Evolutionary conservation across 2,888 invertebrate species (phyloP).

Genomic region (Polyommatus icarus): DNA sequence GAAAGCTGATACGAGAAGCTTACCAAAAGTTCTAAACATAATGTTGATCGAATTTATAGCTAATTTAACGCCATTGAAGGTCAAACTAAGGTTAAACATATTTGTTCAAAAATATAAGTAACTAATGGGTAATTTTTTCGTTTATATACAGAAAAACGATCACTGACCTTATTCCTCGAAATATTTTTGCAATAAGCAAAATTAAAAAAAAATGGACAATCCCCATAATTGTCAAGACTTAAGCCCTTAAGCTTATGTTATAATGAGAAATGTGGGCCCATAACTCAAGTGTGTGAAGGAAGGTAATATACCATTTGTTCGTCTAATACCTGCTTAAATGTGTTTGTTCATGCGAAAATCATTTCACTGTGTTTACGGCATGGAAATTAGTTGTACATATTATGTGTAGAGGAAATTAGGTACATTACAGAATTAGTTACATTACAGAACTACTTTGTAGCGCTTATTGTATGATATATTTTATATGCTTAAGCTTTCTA

Average conservation of each 20-base stretch:
- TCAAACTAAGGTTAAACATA: too few species aligned
- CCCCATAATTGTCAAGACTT: neutral
- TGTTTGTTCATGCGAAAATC: slow-evolving; percentile 7
- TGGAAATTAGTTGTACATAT: neutral
- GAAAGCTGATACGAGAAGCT: too few species aligned
- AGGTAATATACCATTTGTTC: neutral
- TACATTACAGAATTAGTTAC: neutral
- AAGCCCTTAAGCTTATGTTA: neutral
- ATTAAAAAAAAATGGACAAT: too few species aligned
- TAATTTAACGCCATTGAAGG: too few species aligned
- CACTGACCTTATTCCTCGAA: too few species aligned
- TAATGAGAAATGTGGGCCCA: neutral
- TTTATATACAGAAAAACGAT: too few species aligned
- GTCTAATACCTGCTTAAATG: neutral
- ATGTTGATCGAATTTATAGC: too few species aligned
- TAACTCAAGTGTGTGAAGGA: neutral
- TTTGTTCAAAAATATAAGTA: too few species aligned
- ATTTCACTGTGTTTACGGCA: neutral
- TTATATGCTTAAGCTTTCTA: too few species aligned
- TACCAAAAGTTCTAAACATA: too few species aligned
- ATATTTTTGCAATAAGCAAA: too few species aligned
- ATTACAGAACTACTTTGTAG: neutral
- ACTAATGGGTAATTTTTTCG: too few species aligned
- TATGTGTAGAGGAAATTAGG: neutral
- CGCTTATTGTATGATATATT: neutral